Conservation (phyloP, 2,888 invertebrate genomes). For the Neoaliturus tenellus region DNA sequence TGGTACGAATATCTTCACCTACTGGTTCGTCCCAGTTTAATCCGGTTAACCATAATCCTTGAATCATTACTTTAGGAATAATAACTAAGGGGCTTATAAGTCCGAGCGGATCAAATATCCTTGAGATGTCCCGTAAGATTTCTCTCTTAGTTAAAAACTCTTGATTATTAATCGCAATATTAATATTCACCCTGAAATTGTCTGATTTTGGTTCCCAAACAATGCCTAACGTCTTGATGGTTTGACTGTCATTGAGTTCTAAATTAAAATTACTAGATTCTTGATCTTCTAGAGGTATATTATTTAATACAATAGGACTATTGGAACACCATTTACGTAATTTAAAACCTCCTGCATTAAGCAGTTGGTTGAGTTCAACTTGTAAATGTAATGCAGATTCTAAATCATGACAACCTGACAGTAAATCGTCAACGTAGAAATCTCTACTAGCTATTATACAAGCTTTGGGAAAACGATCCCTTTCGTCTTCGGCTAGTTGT, state of each 20-base stretch:
- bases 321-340: background rate
- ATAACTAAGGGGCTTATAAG: background rate
- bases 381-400: background rate
- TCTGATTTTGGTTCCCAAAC: background rate
- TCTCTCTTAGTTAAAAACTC: background rate
- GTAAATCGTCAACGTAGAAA: background rate
- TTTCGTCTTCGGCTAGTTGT: background rate
- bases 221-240: background rate
- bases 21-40: background rate
- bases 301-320: background rate
- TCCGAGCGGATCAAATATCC: background rate
- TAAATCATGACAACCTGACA: background rate
- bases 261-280: background rate
- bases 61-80: background rate
- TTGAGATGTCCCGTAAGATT: background rate
- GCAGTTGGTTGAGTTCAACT: background rate
- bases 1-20: background rate
- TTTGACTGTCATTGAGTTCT: background rate
- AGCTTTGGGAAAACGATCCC: background rate
- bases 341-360: background rate
- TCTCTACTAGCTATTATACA: background rate
- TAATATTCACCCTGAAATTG: background rate
- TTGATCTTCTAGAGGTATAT: background rate
- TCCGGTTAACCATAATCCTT: background rate
- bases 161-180: background rate